Conservation (phyloP, 2,113 vertebrate genomes). For the Xenopus tropicalis region DNA sequence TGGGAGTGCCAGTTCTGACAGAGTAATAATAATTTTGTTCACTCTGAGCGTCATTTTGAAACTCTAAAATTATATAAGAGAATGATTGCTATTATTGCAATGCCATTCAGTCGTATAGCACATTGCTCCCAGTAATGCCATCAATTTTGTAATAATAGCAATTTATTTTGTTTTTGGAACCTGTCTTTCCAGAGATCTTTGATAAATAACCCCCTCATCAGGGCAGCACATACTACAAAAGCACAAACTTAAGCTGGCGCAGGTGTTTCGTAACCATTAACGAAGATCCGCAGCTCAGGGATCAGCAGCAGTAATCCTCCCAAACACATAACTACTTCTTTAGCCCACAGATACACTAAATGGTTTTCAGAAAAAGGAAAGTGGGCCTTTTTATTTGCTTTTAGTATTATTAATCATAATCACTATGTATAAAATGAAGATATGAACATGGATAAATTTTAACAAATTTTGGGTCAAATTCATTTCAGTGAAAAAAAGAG, state of each 20-base stretch:
- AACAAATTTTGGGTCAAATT: too few relatives aligned
- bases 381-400: too few relatives aligned
- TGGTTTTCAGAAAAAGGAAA: background rate
- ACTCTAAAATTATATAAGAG: conserved; percentile 15
- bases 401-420: too few relatives aligned
- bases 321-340: background rate
- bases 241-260: background rate
- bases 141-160: conserved; percentile 18
- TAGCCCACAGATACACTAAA: too few relatives aligned
- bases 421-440: too few relatives aligned
- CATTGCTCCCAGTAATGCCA: conserved; percentile 3
- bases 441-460: too few relatives aligned
- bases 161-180: conserved; percentile 23
- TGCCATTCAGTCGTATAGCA: conserved; percentile 15
- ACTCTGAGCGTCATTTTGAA: conserved; percentile 12
- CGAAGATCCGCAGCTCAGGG: background rate
- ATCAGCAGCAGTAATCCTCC: background rate
- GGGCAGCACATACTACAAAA: background rate
- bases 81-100: conserved; percentile 21
- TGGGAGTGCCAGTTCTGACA: conserved; percentile 16
- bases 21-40: conserved; percentile 14
- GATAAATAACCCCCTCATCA: background rate
- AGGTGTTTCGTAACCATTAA: conserved; percentile 9
- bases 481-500: too few relatives aligned
- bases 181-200: background rate